Percentiles rank a stretch among this genome's conserved stretches.
Evolutionary conservation across 2,888 invertebrate genomes (phyloP).

Genomic region (Drosophila barbarae): DNA sequence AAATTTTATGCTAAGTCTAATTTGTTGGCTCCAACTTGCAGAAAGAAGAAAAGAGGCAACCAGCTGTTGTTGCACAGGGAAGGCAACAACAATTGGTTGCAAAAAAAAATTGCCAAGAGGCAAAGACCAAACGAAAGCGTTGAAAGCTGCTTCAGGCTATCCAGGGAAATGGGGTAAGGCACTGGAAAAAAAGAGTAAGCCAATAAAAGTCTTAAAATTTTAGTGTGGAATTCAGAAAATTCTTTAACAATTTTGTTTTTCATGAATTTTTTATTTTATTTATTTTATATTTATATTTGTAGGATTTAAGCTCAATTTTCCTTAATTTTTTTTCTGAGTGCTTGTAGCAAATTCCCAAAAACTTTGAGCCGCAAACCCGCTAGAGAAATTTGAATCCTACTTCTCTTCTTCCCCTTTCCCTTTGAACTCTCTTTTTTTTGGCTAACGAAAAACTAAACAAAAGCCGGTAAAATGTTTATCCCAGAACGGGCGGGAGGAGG

Average conservation of each 20-base stretch:
- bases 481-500: neutral
- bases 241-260: neutral
- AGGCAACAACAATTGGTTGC: neutral
- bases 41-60: neutral
- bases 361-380: conserved; percentile 11
- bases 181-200: neutral
- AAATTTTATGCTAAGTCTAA: conserved; percentile 34
- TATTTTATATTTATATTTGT: no score
- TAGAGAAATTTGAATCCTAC: conserved; percentile 15
- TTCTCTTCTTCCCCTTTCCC: neutral
- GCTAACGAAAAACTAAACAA: conserved; percentile 31
- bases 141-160: conserved; percentile 9
- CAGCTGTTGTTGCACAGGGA: neutral
- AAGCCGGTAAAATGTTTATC: conserved; percentile 40
- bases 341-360: conserved; percentile 10
- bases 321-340: neutral
- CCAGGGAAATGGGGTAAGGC: neutral
- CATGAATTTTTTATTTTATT: neutral
- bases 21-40: conserved; percentile 31
- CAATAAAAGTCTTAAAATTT: neutral
- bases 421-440: neutral
- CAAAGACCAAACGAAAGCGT: conserved; percentile 15
- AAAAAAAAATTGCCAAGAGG: conserved; percentile 3
- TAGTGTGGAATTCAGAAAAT: neutral
- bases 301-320: accelerated